Conservation (phyloP, 2,797 vertebrate genomes). For the Acrocephalus scirpaceus region DNA sequence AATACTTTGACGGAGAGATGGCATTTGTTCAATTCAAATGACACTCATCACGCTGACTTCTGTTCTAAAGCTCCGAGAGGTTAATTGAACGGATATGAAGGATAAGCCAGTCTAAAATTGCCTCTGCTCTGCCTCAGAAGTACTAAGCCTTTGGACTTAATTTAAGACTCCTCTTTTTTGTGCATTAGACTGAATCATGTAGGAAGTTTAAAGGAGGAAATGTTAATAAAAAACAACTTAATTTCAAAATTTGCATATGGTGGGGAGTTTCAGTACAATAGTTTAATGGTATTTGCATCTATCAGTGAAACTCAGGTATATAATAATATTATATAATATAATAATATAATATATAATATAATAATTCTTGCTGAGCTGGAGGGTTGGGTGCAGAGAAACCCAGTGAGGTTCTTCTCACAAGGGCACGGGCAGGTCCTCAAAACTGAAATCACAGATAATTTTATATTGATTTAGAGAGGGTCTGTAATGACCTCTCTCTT, state of each 20-base stretch:
- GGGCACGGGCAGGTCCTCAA: background rate
- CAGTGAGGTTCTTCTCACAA: background rate
- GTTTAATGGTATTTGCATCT: background rate
- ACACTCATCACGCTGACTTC: conserved; percentile 39
- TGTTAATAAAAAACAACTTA: conserved; percentile 37
- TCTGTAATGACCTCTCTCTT: background rate
- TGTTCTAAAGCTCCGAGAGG: conserved; percentile 65
- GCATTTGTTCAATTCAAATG: conserved; percentile 74
- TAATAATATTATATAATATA: too few relatives aligned
- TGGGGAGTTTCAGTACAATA: background rate
- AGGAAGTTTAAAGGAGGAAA: conserved; percentile 45
- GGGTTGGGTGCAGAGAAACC: background rate
- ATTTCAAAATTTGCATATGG: conserved; percentile 22
- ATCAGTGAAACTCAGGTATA: background rate
- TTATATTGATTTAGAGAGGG: background rate
- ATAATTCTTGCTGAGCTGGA: background rate
- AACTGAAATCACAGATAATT: conserved; percentile 11
- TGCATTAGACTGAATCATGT: conserved; percentile 26
- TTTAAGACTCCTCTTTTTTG: conserved; percentile 48
- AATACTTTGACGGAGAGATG: conserved; percentile 49
- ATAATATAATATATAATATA: too few relatives aligned
- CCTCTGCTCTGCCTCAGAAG: conserved; percentile 51
- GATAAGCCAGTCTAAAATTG: conserved; percentile 66
- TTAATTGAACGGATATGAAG: conserved; percentile 77
- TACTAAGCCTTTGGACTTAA: conserved; percentile 64